A percentile compares a stretch with the other conserved stretches of the same genome.
Conservation (phyloP, 1,140 invertebrate species). For the Anadara kagoshimensis region DNA sequence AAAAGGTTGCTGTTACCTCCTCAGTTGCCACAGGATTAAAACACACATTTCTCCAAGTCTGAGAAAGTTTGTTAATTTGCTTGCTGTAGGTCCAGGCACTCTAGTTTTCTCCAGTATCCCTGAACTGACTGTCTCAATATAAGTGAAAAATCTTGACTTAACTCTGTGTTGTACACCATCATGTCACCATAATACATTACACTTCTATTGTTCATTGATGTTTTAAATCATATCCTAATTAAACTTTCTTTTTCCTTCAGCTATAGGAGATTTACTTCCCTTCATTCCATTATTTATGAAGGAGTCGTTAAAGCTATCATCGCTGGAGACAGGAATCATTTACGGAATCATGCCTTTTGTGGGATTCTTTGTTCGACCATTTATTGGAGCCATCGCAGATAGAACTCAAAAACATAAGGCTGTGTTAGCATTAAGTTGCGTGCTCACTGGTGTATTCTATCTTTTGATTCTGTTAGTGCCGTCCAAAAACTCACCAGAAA, state of each 20-base stretch:
- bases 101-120: too few species aligned
- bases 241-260: slow-evolving; percentile 76
- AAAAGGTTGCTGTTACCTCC: too few species aligned
- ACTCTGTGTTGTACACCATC: too few species aligned
- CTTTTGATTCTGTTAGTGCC: slow-evolving; percentile 56
- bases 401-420: slow-evolving; percentile 84
- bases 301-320: slow-evolving; percentile 85
- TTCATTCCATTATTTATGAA: slow-evolving; percentile 88
- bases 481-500: slow-evolving; percentile 3
- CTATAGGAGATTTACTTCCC: slow-evolving; percentile 86
- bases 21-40: too few species aligned
- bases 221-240: too few species aligned
- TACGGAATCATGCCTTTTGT: slow-evolving; percentile 86
- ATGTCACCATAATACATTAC: too few species aligned
- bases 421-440: slow-evolving; percentile 41
- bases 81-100: too few species aligned
- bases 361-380: slow-evolving; percentile 86
- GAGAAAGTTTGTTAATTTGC: too few species aligned
- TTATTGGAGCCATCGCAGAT: slow-evolving; percentile 87
- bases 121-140: too few species aligned
- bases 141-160: too few species aligned
- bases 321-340: slow-evolving; percentile 85
- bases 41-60: too few species aligned
- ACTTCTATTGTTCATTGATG: neutral
- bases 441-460: slow-evolving; percentile 56